Conservation (phyloP, 2,797 vertebrate species). For the Liasis olivaceus region DNA sequence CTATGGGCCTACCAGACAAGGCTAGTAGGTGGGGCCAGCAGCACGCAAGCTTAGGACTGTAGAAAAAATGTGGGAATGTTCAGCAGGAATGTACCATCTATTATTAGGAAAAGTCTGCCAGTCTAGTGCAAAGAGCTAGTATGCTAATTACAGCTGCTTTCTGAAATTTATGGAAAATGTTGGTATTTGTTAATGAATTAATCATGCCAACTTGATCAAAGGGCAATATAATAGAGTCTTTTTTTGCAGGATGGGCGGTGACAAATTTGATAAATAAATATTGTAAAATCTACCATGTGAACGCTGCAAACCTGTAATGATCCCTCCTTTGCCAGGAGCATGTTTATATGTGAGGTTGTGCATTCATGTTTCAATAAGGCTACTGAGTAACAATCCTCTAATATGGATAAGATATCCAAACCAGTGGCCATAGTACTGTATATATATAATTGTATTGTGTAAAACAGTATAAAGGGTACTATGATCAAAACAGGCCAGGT, state of each 20-base stretch:
- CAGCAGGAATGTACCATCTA: too few relatives aligned
- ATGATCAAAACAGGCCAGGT: not conserved
- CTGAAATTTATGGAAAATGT: not conserved
- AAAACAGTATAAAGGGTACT: not conserved
- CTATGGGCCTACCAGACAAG: too few relatives aligned
- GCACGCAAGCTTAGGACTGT: too few relatives aligned
- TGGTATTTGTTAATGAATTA: not conserved
- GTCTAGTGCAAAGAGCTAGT: too few relatives aligned
- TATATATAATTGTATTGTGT: not conserved
- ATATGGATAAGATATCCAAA: not conserved
- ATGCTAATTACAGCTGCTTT: not conserved
- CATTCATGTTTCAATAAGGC: not conserved
- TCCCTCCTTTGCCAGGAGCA: not conserved
- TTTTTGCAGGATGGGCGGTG: too few relatives aligned
- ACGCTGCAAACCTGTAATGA: not conserved
- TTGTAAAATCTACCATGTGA: not conserved
- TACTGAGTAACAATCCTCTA: not conserved
- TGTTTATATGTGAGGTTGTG: not conserved
- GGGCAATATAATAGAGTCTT: not conserved
- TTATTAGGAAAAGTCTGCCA: not conserved
- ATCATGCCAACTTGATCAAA: not conserved
- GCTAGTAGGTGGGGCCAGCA: too few relatives aligned
- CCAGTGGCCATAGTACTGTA: not conserved
- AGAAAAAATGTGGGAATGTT: too few relatives aligned
- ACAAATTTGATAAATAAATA: not conserved